phyloP scores from a whole-genome alignment of 1,140 invertebrate species.

The Anagrus nilaparvatae region DNA sequence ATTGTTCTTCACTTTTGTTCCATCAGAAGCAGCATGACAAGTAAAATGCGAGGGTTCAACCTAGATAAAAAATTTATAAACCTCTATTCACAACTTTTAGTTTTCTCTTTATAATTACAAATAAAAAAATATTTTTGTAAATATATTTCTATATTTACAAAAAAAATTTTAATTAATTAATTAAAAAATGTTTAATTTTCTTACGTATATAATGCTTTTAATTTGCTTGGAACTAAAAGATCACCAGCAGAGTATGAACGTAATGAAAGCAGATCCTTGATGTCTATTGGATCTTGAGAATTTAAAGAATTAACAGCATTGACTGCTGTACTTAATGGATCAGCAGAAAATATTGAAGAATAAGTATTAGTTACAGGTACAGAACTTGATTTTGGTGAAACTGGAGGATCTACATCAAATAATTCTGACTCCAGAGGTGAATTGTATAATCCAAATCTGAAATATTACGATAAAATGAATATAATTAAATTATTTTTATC shows the following conservation, averaged over 20 bases:
- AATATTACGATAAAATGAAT: too few relatives aligned
- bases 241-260: constrained; percentile 34
- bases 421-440: constrained; percentile 77
- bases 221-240: constrained; percentile 33
- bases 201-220: constrained; percentile 41
- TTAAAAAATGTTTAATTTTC: too few relatives aligned
- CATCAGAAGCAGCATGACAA: constrained; percentile 69
- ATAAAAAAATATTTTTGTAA: constrained; percentile 4
- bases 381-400: constrained; percentile 46
- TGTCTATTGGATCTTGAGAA: constrained; percentile 39
- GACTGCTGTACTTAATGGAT: constrained; percentile 25
- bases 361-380: constrained; percentile 51
- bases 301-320: constrained; percentile 27
- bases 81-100: too few relatives aligned
- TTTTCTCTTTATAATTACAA: too few relatives aligned
- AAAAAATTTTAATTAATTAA: constrained; percentile 55
- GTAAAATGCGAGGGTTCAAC: constrained; percentile 73
- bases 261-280: constrained; percentile 38
- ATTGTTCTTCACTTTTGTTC: constrained; percentile 66
- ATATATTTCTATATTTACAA: constrained; percentile 40
- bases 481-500: constrained; percentile 75
- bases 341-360: constrained; percentile 46
- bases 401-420: constrained; percentile 75
- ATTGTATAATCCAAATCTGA: constrained; percentile 77
- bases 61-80: constrained; percentile 32